Conservation (phyloP, 2,888 invertebrate genomes). For the Pachydiplax longipennis region DNA sequence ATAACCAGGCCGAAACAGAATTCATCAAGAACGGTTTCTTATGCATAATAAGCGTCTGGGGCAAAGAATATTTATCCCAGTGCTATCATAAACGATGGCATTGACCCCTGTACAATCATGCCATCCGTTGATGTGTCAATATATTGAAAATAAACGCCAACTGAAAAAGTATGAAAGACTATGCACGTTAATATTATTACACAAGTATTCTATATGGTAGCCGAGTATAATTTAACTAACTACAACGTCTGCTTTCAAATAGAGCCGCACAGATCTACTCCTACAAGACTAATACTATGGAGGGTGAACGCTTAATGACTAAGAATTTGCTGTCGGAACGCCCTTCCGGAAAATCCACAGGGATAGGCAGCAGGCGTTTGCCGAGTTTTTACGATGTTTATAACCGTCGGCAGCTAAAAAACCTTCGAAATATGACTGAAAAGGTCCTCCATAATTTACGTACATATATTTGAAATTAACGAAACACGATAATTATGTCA, state of each 20-base stretch:
- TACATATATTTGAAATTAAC: neutral
- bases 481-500: neutral
- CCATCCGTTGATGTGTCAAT: conserved; percentile 21
- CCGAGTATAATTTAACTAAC: no score
- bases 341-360: neutral
- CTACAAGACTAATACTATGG: neutral
- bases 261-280: neutral
- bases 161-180: no score
- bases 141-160: neutral
- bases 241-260: neutral
- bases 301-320: neutral
- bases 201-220: neutral
- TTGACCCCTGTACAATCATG: conserved; percentile 43
- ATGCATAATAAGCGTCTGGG: conserved; percentile 13
- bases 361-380: neutral
- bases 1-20: neutral
- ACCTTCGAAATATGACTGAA: no score
- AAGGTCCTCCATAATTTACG: neutral
- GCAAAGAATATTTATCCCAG: conserved; percentile 35
- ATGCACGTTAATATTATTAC: neutral
- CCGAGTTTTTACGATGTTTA: neutral
- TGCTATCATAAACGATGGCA: conserved; percentile 14
- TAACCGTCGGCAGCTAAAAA: neutral
- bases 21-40: neutral
- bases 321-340: neutral